Evolutionary conservation across 2,797 vertebrate genomes (phyloP).

Genomic region (Notamacropus eugenii): DNA sequence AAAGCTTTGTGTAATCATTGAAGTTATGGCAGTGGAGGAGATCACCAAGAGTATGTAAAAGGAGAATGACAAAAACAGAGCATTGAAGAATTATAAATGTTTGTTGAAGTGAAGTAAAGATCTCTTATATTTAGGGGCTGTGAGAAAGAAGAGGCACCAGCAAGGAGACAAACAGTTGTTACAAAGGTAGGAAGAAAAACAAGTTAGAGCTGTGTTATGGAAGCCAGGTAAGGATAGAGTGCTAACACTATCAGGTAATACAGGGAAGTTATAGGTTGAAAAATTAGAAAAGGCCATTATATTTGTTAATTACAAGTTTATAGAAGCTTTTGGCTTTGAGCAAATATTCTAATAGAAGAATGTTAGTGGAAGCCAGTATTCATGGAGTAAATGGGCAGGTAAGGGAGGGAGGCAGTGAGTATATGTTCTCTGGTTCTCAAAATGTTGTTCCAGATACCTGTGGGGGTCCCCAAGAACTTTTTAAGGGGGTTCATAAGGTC

Average conservation of each 20-base stretch:
- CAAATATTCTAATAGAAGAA: neutral
- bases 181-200: neutral
- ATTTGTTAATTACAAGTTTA: neutral
- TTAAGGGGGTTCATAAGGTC: neutral
- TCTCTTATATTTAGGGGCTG: neutral
- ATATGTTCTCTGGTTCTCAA: neutral
- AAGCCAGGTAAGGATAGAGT: neutral
- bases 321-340: neutral
- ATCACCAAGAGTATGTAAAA: neutral
- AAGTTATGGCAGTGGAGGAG: neutral
- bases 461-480: neutral
- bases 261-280: neutral
- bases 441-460: neutral
- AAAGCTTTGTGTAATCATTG: neutral
- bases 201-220: neutral
- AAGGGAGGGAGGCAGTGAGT: neutral
- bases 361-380: neutral
- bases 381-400: neutral
- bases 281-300: neutral
- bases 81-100: neutral
- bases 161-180: neutral
- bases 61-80: neutral
- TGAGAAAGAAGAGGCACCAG: neutral
- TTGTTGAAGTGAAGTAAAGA: neutral
- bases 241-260: neutral